Conservation (phyloP, 1,140 invertebrate genomes). For the Cyrtorhinus lividipennis region DNA sequence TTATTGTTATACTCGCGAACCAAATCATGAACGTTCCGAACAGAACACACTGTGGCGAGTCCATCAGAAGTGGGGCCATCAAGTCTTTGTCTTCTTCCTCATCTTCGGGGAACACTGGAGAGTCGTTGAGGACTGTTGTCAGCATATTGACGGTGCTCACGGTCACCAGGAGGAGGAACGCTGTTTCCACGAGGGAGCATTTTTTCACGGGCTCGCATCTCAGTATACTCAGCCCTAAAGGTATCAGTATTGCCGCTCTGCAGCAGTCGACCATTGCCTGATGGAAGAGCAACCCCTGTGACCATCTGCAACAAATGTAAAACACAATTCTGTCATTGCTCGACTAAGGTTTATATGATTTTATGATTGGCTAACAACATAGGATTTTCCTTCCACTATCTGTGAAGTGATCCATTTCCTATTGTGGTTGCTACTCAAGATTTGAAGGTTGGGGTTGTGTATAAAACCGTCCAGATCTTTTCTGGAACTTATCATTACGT, state of each 20-base stretch:
- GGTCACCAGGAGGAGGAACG: slow-evolving; percentile 74
- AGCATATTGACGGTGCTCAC: slow-evolving; percentile 83
- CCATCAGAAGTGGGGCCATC: slow-evolving; percentile 53
- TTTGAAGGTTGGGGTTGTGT: too few species aligned
- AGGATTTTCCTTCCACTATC: too few species aligned
- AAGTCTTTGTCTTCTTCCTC: slow-evolving; percentile 44
- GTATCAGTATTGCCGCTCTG: slow-evolving; percentile 61
- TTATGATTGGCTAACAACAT: too few species aligned
- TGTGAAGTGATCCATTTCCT: too few species aligned
- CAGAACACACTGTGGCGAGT: slow-evolving; percentile 71
- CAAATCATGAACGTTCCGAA: slow-evolving; percentile 89
- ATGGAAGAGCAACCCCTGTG: slow-evolving; percentile 71
- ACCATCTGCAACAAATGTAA: slow-evolving; percentile 53
- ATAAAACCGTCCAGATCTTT: too few species aligned
- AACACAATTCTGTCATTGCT: too few species aligned
- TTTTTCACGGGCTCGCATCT: slow-evolving; percentile 32
- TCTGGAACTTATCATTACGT: too few species aligned
- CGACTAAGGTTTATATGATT: too few species aligned
- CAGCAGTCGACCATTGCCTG: slow-evolving; percentile 73
- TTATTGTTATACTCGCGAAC: slow-evolving; percentile 80
- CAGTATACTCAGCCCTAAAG: slow-evolving; percentile 65
- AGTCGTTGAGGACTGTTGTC: slow-evolving; percentile 77
- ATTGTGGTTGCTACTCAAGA: too few species aligned
- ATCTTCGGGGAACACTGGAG: slow-evolving; percentile 60
- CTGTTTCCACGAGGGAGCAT: slow-evolving; percentile 77